Conservation (phyloP, 2,888 invertebrate species). For the Mylabris sibirica region DNA sequence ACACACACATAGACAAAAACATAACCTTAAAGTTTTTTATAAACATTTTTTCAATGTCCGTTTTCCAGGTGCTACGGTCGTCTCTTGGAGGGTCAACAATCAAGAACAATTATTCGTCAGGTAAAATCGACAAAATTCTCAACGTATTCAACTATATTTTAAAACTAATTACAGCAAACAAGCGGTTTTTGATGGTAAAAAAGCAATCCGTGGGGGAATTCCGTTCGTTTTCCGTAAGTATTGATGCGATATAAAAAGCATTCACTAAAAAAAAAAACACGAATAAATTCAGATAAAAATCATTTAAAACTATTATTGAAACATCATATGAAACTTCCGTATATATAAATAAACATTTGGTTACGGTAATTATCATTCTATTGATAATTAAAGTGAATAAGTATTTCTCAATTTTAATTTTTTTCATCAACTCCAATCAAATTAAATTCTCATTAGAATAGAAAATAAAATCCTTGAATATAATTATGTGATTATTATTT, state of each 20-base stretch:
- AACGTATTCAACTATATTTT: background rate
- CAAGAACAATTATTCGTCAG: slow-evolving; percentile 97
- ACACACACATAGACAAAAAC: slow-evolving; percentile 43
- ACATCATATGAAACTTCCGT: background rate
- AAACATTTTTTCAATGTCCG: slow-evolving; percentile 19
- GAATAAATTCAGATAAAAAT: background rate
- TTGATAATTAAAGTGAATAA: slow-evolving; percentile 5
- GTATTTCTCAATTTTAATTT: background rate
- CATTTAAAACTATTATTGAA: background rate
- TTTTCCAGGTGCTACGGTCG: slow-evolving; percentile 88
- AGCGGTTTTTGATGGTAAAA: slow-evolving; percentile 95
- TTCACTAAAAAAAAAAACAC: background rate
- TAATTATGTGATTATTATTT: slow-evolving; percentile 1
- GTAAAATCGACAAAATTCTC: slow-evolving; percentile 64
- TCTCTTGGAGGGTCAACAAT: slow-evolving; percentile 95
- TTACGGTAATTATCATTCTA: background rate
- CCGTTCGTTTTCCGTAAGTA: slow-evolving; percentile 97
- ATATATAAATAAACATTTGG: background rate
- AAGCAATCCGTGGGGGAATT: slow-evolving; percentile 95
- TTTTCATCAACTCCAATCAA: background rate
- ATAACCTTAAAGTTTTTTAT: slow-evolving; percentile 47
- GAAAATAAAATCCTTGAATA: background rate
- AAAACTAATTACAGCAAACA: slow-evolving; percentile 76
- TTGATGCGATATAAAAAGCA: slow-evolving; percentile 9
- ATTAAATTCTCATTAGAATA: slow-evolving; percentile 4